Evolutionary conservation across 2,113 vertebrate species (phyloP).

Genomic region (Theristicus caerulescens): DNA sequence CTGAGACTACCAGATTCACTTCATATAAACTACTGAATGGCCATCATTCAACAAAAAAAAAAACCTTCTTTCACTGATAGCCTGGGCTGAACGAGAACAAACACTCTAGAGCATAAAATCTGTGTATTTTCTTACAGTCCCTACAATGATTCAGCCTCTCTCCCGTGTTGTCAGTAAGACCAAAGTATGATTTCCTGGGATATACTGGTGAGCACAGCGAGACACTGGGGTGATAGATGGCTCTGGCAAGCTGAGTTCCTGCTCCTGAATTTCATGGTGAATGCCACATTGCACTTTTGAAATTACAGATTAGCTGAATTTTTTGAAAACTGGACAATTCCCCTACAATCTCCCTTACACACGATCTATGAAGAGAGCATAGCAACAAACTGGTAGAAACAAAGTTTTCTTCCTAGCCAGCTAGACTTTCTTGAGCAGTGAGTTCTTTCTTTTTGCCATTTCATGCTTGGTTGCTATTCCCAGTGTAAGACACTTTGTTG

Average conservation of each 20-base stretch:
- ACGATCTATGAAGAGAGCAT: not conserved
- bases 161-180: not conserved
- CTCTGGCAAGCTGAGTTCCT: not conserved
- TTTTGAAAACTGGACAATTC: not conserved
- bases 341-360: not conserved
- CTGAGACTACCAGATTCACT: not conserved
- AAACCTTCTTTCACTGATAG: not conserved
- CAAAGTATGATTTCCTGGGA: not conserved
- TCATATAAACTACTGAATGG: not conserved
- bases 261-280: not conserved
- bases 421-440: not conserved
- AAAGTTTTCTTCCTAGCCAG: not conserved
- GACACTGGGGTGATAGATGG: not conserved
- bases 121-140: not conserved
- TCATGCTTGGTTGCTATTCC: conserved; percentile 31
- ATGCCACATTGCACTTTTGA: not conserved
- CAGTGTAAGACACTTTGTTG: not conserved
- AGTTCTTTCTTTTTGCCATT: not conserved
- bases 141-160: not conserved
- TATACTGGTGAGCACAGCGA: not conserved
- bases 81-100: not conserved
- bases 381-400: not conserved
- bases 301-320: not conserved
- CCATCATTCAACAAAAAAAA: not conserved
- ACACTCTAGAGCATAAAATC: not conserved